These are phyloP conservation scores for Eidolon dupreanum DNA, from an alignment of 2,797 vertebrate genomes.

Conservation along the genomic window DNA sequence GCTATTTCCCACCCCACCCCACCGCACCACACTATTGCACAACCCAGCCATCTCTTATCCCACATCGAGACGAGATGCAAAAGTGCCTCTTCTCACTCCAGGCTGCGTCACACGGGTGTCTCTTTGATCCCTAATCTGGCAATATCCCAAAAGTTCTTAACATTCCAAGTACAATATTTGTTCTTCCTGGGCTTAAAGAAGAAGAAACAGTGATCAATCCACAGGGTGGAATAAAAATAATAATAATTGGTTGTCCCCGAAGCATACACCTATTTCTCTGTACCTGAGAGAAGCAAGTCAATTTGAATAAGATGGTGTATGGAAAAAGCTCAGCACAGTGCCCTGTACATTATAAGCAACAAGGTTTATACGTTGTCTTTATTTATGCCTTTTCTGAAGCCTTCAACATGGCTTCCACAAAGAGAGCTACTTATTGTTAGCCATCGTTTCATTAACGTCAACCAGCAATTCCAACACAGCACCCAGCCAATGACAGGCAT, in stretches of 20 bases:
- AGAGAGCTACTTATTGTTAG: neutral
- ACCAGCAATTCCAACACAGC: neutral
- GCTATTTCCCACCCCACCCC: neutral
- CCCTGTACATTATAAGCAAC: fast-evolving
- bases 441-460: neutral
- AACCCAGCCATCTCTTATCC: neutral
- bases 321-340: neutral
- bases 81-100: neutral
- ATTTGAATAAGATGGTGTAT: neutral
- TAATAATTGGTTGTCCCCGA: neutral
- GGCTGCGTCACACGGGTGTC: neutral
- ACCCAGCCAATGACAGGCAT: too few species aligned
- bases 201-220: too few species aligned
- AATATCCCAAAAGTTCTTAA: neutral
- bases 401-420: neutral
- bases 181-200: neutral
- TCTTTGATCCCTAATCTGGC: neutral
- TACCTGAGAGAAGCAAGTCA: neutral
- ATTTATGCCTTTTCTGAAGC: neutral
- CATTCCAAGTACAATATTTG: neutral
- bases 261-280: neutral
- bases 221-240: neutral
- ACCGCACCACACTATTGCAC: neutral
- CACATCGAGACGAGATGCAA: neutral
- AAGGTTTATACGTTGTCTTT: neutral